These are phyloP conservation scores for Thera britannica DNA, from an alignment of 2,888 invertebrate genomes.

Conservation along the genomic window DNA sequence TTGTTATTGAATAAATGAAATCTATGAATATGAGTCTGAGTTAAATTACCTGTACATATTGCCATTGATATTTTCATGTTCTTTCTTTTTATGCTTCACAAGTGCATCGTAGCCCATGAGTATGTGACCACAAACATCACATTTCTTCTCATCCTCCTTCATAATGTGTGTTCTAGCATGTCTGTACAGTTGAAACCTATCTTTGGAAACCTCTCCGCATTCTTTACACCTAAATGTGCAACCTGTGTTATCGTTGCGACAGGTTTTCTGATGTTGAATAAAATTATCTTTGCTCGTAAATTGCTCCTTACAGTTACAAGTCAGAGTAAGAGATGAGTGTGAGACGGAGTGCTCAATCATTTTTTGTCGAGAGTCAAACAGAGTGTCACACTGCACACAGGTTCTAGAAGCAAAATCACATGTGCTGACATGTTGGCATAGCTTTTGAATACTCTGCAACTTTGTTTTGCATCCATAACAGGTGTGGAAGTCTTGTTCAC, in stretches of 20 bases:
- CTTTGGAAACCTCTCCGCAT: constrained; percentile 68
- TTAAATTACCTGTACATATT: constrained; percentile 60
- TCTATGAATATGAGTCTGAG: too few relatives aligned
- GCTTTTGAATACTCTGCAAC: constrained; percentile 62
- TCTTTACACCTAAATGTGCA: constrained; percentile 72
- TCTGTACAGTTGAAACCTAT: constrained; percentile 66
- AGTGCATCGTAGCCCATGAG: constrained; percentile 64
- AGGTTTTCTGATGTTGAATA: constrained; percentile 63
- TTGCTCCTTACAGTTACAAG: constrained; percentile 66
- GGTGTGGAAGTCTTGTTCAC: constrained; percentile 51
- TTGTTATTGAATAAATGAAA: too few relatives aligned
- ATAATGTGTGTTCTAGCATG: constrained; percentile 72
- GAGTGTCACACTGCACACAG: constrained; percentile 65
- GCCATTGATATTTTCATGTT: constrained; percentile 58
- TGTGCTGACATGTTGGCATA: constrained; percentile 69
- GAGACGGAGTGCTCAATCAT: constrained; percentile 67
- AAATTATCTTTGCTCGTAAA: constrained; percentile 63
- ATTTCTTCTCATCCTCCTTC: constrained; percentile 61
- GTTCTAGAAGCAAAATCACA: constrained; percentile 71
- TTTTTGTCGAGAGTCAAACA: constrained; percentile 73
- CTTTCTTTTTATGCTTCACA: constrained; percentile 61
- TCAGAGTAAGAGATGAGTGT: constrained; percentile 53
- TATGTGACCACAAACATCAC: constrained; percentile 71
- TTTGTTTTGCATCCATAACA: constrained; percentile 74
- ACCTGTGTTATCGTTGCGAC: constrained; percentile 61